Percentiles rank a stretch among this genome's conserved stretches.
These are phyloP conservation scores for Stegostoma tigrinum DNA, from an alignment of 2,113 vertebrate genomes.

Conservation along the genomic window DNA sequence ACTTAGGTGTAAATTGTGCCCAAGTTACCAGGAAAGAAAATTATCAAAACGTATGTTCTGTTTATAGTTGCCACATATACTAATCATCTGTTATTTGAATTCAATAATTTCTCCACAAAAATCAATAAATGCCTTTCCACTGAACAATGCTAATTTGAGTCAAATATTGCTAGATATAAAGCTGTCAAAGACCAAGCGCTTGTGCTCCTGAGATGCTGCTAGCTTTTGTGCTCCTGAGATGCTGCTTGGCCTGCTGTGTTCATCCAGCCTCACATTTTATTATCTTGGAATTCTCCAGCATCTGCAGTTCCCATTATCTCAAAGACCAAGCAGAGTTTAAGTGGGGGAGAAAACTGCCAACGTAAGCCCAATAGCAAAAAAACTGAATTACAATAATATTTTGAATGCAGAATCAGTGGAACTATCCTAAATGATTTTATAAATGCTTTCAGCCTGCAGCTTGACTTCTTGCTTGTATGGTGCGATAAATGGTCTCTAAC, in stretches of 20 bases:
- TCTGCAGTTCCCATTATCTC: no score
- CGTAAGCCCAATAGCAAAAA: neutral
- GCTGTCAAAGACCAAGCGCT: neutral
- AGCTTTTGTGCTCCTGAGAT: no score
- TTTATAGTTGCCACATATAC: neutral
- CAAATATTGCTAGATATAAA: neutral
- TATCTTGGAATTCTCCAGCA: no score
- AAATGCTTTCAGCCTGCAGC: neutral
- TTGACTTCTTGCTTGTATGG: neutral
- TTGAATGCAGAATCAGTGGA: neutral
- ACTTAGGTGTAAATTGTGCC: neutral
- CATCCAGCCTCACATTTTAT: no score
- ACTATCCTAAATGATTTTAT: neutral
- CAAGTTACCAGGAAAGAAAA: neutral
- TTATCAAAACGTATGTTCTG: neutral
- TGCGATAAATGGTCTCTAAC: neutral
- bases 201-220: no score
- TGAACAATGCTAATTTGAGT: neutral
- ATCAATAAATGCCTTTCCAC: neutral
- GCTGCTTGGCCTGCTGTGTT: no score
- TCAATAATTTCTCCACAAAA: neutral
- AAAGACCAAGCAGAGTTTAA: neutral
- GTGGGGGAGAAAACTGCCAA: neutral
- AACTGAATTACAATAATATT: no score
- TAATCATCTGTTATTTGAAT: neutral